These are phyloP conservation scores for Diplodus sargus DNA, from an alignment of 2,797 vertebrate species.

Conservation along the genomic window DNA sequence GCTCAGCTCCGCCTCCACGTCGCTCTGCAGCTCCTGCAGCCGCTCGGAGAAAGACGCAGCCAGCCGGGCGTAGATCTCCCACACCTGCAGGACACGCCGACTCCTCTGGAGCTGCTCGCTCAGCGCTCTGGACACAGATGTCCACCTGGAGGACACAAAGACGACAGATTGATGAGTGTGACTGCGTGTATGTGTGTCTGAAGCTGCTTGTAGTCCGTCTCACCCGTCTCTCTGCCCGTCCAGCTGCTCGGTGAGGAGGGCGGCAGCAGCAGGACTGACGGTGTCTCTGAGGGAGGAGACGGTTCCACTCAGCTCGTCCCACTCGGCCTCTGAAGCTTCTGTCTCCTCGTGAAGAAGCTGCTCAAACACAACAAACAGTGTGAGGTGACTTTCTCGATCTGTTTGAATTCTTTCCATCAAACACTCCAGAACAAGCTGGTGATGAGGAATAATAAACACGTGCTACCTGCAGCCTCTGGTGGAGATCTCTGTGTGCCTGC, in stretches of 20 bases:
- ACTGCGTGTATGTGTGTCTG: neutral
- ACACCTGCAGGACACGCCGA: slow-evolving; percentile 77
- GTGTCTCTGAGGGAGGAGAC: slow-evolving; percentile 45
- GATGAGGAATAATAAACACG: too few relatives aligned
- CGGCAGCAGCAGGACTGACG: slow-evolving; percentile 63
- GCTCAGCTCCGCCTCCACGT: slow-evolving; percentile 69
- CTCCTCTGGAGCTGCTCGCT: slow-evolving; percentile 74
- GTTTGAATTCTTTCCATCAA: too few relatives aligned
- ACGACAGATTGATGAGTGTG: neutral
- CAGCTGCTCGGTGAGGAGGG: slow-evolving; percentile 56
- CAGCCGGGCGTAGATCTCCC: slow-evolving; percentile 77
- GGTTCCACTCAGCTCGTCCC: slow-evolving; percentile 68
- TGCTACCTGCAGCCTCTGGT: slow-evolving; percentile 87
- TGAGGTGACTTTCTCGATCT: too few relatives aligned
- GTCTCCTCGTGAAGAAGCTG: slow-evolving; percentile 86
- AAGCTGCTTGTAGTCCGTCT: neutral
- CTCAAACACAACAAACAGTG: neutral
- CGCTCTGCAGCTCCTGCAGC: slow-evolving; percentile 74
- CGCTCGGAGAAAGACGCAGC: slow-evolving; percentile 53
- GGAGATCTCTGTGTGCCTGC: slow-evolving; percentile 77
- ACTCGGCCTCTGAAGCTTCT: slow-evolving; percentile 76
- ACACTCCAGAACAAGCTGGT: neutral
- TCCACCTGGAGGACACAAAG: slow-evolving; percentile 84
- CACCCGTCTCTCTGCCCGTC: slow-evolving; percentile 69
- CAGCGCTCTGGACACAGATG: slow-evolving; percentile 75